These are phyloP conservation scores for Drosophila persimilis DNA, from an alignment of 1,140 invertebrate genomes.

Conservation along the genomic window DNA sequence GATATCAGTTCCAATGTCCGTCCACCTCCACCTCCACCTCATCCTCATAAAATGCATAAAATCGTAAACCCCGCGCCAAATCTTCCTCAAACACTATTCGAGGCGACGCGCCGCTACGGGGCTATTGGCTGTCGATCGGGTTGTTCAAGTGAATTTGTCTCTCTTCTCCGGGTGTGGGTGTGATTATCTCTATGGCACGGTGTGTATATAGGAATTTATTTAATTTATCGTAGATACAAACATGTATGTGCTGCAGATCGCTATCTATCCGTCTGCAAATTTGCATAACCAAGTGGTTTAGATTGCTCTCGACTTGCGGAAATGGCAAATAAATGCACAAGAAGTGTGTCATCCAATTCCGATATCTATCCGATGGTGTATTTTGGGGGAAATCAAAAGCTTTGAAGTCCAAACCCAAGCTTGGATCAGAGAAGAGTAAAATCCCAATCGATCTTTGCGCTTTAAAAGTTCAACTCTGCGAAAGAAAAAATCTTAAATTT, in stretches of 20 bases:
- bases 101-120: no score
- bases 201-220: conserved; percentile 33
- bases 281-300: conserved; percentile 74
- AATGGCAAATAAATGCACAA: conserved; percentile 20
- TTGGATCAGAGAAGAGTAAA: background rate
- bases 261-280: conserved; percentile 32
- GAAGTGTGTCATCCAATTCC: conserved; percentile 56
- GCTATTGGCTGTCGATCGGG: conserved; percentile 1
- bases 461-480: no score
- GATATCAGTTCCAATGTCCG: conserved; percentile 49
- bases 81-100: conserved; percentile 61
- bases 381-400: no score
- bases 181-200: conserved; percentile 45
- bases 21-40: background rate
- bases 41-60: conserved; percentile 40
- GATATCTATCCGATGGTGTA: background rate
- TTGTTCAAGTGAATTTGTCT: conserved; percentile 73
- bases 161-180: conserved; percentile 43
- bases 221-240: conserved; percentile 29
- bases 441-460: background rate
- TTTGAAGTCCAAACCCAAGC: background rate
- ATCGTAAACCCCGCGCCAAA: conserved; percentile 54
- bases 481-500: background rate
- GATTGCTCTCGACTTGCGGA: conserved; percentile 52
- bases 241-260: background rate